Evolutionary conservation across 2,888 invertebrate genomes (phyloP).

Genomic region (Stictocephala bisonia): DNA sequence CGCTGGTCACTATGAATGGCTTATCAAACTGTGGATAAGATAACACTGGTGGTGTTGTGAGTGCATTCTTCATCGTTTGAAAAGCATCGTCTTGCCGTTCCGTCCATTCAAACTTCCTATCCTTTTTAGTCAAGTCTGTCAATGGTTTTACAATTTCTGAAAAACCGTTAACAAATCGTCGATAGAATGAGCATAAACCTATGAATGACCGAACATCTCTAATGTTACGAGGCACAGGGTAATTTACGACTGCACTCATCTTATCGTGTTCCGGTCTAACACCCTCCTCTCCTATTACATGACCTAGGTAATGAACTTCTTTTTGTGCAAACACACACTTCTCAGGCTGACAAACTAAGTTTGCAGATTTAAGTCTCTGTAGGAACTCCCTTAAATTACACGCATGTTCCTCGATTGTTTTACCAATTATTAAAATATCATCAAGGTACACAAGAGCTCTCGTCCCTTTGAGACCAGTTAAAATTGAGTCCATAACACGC

Average conservation of each 20-base stretch:
- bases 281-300: too few relatives aligned
- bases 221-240: too few relatives aligned
- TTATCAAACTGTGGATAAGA: conserved; percentile 54
- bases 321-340: too few relatives aligned
- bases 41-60: conserved; percentile 44
- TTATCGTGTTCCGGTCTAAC: too few relatives aligned
- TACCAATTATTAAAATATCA: conserved; percentile 21
- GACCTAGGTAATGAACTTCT: too few relatives aligned
- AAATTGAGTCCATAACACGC: conserved; percentile 1
- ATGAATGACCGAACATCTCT: conserved; percentile 32
- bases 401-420: conserved; percentile 28
- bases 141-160: conserved; percentile 28
- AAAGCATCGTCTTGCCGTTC: conserved; percentile 45
- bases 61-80: conserved; percentile 38
- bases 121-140: neutral
- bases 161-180: conserved; percentile 22
- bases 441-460: conserved; percentile 18
- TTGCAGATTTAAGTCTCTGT: neutral
- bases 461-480: neutral
- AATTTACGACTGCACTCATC: too few relatives aligned
- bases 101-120: conserved; percentile 39
- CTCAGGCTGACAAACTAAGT: too few relatives aligned
- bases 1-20: conserved; percentile 43
- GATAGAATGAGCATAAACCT: conserved; percentile 23
- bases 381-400: conserved; percentile 2